Evolutionary conservation across 2,888 invertebrate genomes (phyloP).

Genomic region (Notocelia uddmanniana): DNA sequence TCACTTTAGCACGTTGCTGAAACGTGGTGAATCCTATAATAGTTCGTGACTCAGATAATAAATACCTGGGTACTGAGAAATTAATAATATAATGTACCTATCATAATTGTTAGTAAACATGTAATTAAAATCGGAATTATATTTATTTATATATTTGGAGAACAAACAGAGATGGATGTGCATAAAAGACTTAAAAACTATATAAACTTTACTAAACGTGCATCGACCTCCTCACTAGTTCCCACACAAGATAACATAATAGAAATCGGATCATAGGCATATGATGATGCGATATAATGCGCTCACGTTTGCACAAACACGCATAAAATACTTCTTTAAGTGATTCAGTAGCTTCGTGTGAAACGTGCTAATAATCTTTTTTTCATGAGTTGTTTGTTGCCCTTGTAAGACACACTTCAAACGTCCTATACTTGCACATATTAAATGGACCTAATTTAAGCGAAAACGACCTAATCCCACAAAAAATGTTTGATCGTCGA

Average conservation of each 20-base stretch:
- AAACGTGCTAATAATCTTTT: neutral
- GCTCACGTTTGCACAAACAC: neutral
- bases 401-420: neutral
- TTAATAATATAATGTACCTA: neutral
- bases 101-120: constrained; percentile 4
- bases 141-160: no score
- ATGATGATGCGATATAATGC: neutral
- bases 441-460: neutral
- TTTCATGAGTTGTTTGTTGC: neutral
- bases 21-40: neutral
- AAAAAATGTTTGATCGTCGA: neutral
- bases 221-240: no score
- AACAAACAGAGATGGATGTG: no score
- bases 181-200: no score
- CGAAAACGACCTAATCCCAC: neutral
- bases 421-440: neutral
- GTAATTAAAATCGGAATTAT: neutral
- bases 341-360: neutral
- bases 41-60: neutral
- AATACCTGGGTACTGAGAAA: neutral
- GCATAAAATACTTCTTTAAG: neutral
- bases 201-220: no score
- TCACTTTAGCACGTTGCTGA: constrained; percentile 27
- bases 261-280: neutral
- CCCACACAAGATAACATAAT: no score